These are phyloP conservation scores for Phylloscopus trochiloides DNA, from an alignment of 2,113 vertebrate species.

Conservation along the genomic window DNA sequence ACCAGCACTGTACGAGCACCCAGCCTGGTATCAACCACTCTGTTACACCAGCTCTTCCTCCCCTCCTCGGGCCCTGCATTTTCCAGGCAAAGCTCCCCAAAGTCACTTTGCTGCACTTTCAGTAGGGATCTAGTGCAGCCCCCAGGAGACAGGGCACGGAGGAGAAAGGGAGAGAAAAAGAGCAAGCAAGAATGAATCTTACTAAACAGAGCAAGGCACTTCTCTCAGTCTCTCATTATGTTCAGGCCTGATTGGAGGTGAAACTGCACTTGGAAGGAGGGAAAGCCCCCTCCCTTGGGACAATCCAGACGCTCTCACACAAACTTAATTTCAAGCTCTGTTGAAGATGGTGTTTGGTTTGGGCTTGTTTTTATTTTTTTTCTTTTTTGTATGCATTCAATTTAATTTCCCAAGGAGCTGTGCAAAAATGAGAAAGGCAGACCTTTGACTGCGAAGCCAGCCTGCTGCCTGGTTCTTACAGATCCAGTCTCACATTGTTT, in stretches of 20 bases:
- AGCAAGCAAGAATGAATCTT: background rate
- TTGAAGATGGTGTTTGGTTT: constrained; percentile 33
- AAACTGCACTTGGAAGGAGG: constrained; percentile 2
- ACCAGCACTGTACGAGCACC: background rate
- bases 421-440: constrained; percentile 49
- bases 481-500: background rate
- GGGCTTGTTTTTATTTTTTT: background rate
- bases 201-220: background rate
- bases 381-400: background rate
- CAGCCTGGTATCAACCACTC: background rate
- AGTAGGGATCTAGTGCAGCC: background rate
- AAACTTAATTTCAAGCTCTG: constrained; percentile 72
- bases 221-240: background rate
- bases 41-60: background rate
- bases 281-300: constrained; percentile 23
- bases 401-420: constrained; percentile 46
- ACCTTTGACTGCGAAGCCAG: constrained; percentile 39
- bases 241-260: background rate
- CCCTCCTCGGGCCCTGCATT: background rate
- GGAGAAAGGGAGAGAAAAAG: background rate
- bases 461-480: background rate
- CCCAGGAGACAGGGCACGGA: background rate
- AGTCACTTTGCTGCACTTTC: background rate
- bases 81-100: background rate
- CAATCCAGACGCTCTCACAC: background rate